These are phyloP conservation scores for Cyclina sinensis DNA, from an alignment of 1,140 invertebrate genomes.

Conservation along the genomic window DNA sequence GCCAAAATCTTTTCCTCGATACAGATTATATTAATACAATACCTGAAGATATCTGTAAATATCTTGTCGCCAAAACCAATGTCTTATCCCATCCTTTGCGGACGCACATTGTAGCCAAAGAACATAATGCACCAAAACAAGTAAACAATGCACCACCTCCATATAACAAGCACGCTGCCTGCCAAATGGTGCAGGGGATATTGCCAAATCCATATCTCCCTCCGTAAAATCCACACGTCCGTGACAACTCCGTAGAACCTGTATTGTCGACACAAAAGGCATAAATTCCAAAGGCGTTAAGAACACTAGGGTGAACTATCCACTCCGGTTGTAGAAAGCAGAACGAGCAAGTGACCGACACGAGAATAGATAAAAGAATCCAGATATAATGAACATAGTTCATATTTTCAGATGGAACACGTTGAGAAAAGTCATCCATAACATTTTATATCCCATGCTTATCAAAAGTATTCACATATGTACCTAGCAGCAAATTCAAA, in stretches of 20 bases:
- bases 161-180: conserved; percentile 81
- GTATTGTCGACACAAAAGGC: conserved; percentile 47
- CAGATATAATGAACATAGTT: conserved; percentile 74
- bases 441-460: neutral
- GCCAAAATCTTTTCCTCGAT: too few species aligned
- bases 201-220: conserved; percentile 76
- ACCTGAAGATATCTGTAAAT: conserved; percentile 61
- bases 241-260: conserved; percentile 3
- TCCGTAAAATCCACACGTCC: conserved; percentile 79
- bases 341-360: conserved; percentile 77
- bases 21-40: neutral
- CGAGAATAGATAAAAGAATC: conserved; percentile 79
- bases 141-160: conserved; percentile 81
- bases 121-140: conserved; percentile 73
- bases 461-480: neutral
- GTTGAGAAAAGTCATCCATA: neutral
- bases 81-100: conserved; percentile 51
- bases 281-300: conserved; percentile 77
- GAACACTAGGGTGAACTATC: conserved; percentile 76
- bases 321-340: conserved; percentile 83
- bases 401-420: conserved; percentile 21
- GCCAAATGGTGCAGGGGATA: conserved; percentile 80
- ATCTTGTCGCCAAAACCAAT: conserved; percentile 52
- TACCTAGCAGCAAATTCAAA: neutral
- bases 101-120: conserved; percentile 64